Evolutionary conservation across 1,140 invertebrate genomes (phyloP), one percentile per base, ranked within the genome.

Genomic region (Drosophila biarmipes): DNA sequence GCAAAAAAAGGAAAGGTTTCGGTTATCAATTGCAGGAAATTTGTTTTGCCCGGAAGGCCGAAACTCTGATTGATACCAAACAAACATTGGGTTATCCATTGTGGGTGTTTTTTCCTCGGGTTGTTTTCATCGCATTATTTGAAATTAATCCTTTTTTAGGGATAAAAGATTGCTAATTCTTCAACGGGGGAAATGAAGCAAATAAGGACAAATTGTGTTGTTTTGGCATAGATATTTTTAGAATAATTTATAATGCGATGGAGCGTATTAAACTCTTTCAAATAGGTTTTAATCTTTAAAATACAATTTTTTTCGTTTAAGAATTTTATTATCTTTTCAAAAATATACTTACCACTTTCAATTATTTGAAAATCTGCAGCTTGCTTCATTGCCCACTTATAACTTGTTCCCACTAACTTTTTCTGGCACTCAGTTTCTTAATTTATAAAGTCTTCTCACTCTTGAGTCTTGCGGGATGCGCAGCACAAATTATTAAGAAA

Each of bases 401-500:
- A 52, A 34, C 24, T 61, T 29, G 24, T 31, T 21, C 17, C 8
- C 24, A 52, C 35, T 7, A 29, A 10, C 3, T 7, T 1, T 24
- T 0, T 8, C 42, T 21, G 15, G 24, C 24, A 24, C 21, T 19
- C 31, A 0, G 6, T 10, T 40, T 52, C 46, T 29, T 19, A 8
- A 29, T 56, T 3, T 21, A 24, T 54, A 24, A 0, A 24, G 19
- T 17, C 15, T 27, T 19, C 27, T 15, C 14, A 12, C 40, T 29
- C 35, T 40, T 57, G 21, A 38, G 69, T 57, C 78, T 85, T 76
- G 58, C 67, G 66, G 73, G 48, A 71, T 63, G 68, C 69, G 56
- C 75, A 45, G 35, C 69, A 87, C 84, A 89, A 87, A 89, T 87
- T 87, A 82, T 89, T 87, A 87, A 87, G 82, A 87, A 89, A 89